A percentile compares a stretch with the other conserved stretches of the same genome.
These are phyloP conservation scores for Drosophila ambigua DNA, from an alignment of 1,140 invertebrate species.

Conservation along the genomic window DNA sequence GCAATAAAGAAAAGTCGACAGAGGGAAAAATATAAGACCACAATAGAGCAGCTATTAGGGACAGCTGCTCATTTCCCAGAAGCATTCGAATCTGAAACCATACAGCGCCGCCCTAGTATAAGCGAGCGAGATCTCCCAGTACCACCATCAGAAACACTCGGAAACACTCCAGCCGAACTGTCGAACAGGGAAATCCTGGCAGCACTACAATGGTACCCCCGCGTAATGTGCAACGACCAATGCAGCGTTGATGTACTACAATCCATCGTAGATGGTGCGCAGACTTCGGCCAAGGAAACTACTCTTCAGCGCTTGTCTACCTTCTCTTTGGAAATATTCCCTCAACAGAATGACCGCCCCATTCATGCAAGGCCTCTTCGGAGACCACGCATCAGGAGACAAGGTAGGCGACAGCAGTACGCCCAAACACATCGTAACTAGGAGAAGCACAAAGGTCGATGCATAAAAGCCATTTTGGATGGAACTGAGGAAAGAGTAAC, in stretches of 20 bases:
- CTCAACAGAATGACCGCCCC: conserved; percentile 7
- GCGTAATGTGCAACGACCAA: background rate
- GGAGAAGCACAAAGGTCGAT: conserved; percentile 22
- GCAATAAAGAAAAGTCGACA: conserved; percentile 3
- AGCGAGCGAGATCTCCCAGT: background rate
- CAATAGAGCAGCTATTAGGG: background rate
- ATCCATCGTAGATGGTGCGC: conserved; percentile 13
- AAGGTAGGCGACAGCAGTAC: conserved; percentile 19
- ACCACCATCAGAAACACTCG: background rate
- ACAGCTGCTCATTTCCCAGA: conserved; percentile 3
- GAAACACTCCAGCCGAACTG: conserved; percentile 6
- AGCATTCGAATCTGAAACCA: too few species aligned
- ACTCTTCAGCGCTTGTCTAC: conserved; percentile 7
- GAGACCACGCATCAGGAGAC: conserved; percentile 6
- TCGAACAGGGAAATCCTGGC: conserved; percentile 2
- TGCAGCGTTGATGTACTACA: conserved; percentile 8
- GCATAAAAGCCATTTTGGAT: conserved; percentile 17
- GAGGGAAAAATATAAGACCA: conserved; percentile 1
- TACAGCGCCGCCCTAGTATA: conserved; percentile 1
- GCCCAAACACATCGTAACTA: conserved; percentile 26
- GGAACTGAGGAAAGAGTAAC: conserved; percentile 12
- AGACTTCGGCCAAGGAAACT: conserved; percentile 4
- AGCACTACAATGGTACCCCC: background rate
- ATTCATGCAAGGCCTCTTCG: conserved; percentile 9
- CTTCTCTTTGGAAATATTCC: background rate